Conservation (phyloP, 1,140 invertebrate species). For the Lerema accius region DNA sequence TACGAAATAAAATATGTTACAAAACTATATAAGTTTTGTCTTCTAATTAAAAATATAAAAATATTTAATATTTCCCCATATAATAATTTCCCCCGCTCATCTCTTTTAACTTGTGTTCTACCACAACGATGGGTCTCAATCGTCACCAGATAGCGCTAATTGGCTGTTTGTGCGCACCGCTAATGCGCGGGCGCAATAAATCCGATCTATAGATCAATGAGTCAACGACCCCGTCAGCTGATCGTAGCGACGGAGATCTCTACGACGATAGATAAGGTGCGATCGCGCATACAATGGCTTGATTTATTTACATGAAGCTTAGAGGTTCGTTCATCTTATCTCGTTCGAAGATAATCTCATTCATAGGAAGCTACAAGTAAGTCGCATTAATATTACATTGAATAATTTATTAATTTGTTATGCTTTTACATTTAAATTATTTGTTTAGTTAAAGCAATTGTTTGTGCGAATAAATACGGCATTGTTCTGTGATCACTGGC, state of each 20-base stretch:
- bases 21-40: too few relatives aligned
- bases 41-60: too few relatives aligned
- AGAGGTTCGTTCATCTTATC: not conserved
- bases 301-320: constrained; percentile 17
- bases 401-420: not conserved
- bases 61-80: too few relatives aligned
- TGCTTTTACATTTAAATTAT: not conserved
- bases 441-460: too few relatives aligned
- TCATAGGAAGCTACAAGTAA: too few relatives aligned
- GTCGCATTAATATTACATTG: too few relatives aligned
- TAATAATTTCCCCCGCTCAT: constrained; percentile 31
- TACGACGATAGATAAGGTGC: constrained; percentile 13
- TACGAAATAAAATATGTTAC: too few relatives aligned
- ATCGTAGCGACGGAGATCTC: constrained; percentile 3
- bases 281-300: constrained; percentile 29
- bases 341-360: too few relatives aligned
- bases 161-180: constrained; percentile 72
- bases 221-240: constrained; percentile 20
- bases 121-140: constrained; percentile 56
- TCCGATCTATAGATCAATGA: constrained; percentile 51
- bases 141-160: constrained; percentile 75
- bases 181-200: constrained; percentile 68
- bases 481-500: too few relatives aligned
- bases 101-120: constrained; percentile 3
- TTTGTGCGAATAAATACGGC: too few relatives aligned